Conservation (phyloP, 2,113 vertebrate genomes). For the Antidorcas marsupialis region DNA sequence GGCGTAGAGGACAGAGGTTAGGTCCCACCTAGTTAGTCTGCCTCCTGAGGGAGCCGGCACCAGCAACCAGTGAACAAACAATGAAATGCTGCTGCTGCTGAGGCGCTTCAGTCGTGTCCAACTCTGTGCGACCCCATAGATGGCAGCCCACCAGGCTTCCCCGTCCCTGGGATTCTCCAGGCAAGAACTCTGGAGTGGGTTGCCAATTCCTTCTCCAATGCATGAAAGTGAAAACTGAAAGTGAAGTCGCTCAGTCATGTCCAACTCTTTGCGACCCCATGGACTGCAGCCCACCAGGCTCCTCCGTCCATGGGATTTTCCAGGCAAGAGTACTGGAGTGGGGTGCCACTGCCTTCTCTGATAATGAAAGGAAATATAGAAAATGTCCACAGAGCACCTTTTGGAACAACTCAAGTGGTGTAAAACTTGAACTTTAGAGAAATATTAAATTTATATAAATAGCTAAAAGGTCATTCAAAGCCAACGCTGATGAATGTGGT, state of each 20-base stretch:
- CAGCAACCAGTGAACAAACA: neutral
- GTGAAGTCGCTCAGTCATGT: too few species aligned
- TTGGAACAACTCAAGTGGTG: neutral
- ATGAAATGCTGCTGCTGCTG: neutral
- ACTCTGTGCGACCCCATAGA: fast-evolving
- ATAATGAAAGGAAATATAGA: neutral
- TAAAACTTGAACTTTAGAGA: neutral
- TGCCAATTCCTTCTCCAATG: too few species aligned
- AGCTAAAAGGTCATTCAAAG: neutral
- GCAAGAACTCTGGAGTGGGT: too few species aligned
- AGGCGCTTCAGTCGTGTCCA: fast-evolving
- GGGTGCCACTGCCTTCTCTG: too few species aligned
- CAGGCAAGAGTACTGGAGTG: neutral
- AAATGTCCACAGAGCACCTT: neutral
- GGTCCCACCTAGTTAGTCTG: neutral
- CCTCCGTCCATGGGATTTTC: neutral
- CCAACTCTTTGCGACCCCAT: too few species aligned
- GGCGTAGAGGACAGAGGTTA: neutral
- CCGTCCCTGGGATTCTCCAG: too few species aligned
- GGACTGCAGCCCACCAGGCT: neutral
- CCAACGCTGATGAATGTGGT: neutral
- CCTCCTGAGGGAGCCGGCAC: neutral
- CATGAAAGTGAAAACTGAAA: too few species aligned
- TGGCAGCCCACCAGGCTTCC: too few species aligned
- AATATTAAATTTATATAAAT: neutral